phyloP scores from a whole-genome alignment of 2,888 invertebrate genomes.

The Balanococcus diminutus region DNA sequence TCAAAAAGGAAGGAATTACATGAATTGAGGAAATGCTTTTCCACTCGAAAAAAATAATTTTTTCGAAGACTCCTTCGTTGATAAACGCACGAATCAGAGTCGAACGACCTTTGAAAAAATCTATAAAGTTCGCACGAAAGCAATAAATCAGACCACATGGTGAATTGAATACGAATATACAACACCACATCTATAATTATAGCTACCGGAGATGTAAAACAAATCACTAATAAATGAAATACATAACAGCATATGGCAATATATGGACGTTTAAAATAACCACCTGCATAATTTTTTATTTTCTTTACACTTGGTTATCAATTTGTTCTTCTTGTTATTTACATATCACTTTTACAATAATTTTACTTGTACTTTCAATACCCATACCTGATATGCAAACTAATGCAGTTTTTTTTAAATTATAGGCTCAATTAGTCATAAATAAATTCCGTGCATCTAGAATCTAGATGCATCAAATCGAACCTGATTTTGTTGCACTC shows the following conservation, averaged over 20 bases:
- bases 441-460: not conserved
- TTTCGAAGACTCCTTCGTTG: no score
- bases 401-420: not conserved
- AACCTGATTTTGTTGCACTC: constrained; percentile 1
- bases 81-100: not conserved
- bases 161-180: not conserved
- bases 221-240: not conserved
- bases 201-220: not conserved
- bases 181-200: not conserved
- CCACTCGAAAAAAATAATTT: no score
- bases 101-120: constrained; percentile 10
- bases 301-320: not conserved
- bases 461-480: not conserved
- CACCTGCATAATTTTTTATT: constrained; percentile 5
- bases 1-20: no score
- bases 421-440: not conserved
- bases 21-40: no score
- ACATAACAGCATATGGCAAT: not conserved
- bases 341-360: constrained; percentile 11
- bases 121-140: not conserved
- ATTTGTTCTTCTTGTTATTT: not conserved
- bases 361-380: constrained; percentile 6
- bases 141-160: not conserved
- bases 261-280: not conserved
- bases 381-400: not conserved